phyloP scores from a whole-genome alignment of 2,888 invertebrate species.

The Platynereis dumerilii region DNA sequence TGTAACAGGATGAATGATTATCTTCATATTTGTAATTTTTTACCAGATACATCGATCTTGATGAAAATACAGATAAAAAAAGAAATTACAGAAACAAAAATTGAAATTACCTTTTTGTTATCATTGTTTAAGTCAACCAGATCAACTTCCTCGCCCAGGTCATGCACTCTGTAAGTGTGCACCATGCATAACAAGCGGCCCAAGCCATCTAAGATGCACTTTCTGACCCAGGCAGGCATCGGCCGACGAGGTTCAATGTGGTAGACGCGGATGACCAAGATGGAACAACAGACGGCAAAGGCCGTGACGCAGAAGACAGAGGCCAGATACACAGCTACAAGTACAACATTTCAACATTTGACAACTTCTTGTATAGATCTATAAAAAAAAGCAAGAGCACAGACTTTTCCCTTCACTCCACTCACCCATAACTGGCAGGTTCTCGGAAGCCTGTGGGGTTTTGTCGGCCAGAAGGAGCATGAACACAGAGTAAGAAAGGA shows the following conservation, averaged over 20 bases:
- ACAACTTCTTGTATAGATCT: too few relatives aligned
- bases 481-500: constrained; percentile 8
- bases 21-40: too few relatives aligned
- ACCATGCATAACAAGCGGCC: background rate
- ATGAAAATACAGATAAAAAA: too few relatives aligned
- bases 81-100: too few relatives aligned
- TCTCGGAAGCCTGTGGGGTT: background rate
- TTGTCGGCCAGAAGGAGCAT: constrained; percentile 6
- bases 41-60: too few relatives aligned
- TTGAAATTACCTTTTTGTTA: too few relatives aligned
- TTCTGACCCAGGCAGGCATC: background rate
- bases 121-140: too few relatives aligned
- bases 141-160: too few relatives aligned
- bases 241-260: background rate
- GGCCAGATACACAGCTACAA: background rate
- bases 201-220: background rate
- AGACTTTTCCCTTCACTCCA: too few relatives aligned
- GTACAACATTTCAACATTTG: background rate
- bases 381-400: too few relatives aligned
- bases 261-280: background rate
- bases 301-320: background rate
- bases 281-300: background rate
- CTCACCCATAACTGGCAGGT: background rate
- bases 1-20: too few relatives aligned
- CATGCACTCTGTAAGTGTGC: background rate